Conservation (phyloP, 2,113 vertebrate species). For the Leucoraja erinaceus region DNA sequence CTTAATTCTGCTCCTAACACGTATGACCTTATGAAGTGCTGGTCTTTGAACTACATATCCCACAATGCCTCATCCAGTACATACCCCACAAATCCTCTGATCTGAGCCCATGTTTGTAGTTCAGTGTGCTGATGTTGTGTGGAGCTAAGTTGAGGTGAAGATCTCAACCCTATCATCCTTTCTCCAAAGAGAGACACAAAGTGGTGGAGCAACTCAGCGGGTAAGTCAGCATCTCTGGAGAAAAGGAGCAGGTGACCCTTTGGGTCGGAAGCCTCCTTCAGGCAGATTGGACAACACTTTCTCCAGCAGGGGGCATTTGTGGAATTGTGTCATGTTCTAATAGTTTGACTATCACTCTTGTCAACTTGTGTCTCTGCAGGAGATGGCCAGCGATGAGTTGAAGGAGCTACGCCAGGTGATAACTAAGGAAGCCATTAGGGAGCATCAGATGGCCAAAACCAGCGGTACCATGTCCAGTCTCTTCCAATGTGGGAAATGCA, state of each 20-base stretch:
- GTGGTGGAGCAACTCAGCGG: no score
- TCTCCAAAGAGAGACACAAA: no score
- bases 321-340: background rate
- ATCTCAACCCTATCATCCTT: background rate
- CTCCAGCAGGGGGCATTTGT: background rate
- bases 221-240: no score
- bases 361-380: constrained; percentile 53
- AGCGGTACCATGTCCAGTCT: constrained; percentile 83
- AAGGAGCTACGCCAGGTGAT: constrained; percentile 79
- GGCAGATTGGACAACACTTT: no score
- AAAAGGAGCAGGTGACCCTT: no score
- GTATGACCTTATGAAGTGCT: no score
- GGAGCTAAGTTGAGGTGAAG: background rate
- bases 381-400: constrained; percentile 96
- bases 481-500: constrained; percentile 90
- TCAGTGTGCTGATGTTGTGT: background rate
- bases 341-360: background rate
- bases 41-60: no score
- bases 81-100: background rate
- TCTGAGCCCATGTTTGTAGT: background rate
- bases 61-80: no score
- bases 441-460: constrained; percentile 98
- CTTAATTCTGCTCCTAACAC: no score
- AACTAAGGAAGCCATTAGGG: constrained; percentile 92
- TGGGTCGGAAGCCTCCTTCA: no score